These are phyloP conservation scores for Odontamblyopus rebecca DNA, from an alignment of 2,797 vertebrate species.

Conservation along the genomic window DNA sequence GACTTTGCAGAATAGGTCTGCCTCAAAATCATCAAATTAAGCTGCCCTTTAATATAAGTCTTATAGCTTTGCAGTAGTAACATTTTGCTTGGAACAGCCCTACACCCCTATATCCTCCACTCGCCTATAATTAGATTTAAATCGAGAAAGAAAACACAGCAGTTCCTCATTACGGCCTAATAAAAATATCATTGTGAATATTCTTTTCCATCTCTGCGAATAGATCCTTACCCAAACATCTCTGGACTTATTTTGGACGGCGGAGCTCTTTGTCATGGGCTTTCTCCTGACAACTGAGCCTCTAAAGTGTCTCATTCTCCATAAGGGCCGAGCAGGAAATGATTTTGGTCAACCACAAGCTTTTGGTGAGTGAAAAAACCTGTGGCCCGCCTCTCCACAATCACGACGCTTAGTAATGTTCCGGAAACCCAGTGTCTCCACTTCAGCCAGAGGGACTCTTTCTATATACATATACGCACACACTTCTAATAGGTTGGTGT, in stretches of 20 bases:
- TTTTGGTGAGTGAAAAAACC: slow-evolving; percentile 47
- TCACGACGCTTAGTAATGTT: slow-evolving; percentile 42
- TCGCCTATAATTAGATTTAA: slow-evolving; percentile 3
- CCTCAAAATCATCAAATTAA: too few relatives aligned
- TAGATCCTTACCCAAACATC: background rate
- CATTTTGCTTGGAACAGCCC: background rate
- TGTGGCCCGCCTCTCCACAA: slow-evolving; percentile 39
- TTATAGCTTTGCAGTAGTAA: background rate
- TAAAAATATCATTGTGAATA: slow-evolving; percentile 13
- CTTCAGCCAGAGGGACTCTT: background rate
- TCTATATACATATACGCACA: background rate
- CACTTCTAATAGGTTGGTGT: background rate
- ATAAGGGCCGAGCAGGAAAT: slow-evolving; percentile 68
- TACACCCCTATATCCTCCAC: background rate
- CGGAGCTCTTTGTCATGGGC: slow-evolving; percentile 37
- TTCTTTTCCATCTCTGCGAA: background rate
- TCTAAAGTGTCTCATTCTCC: slow-evolving; percentile 47
- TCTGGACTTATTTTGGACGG: slow-evolving; percentile 28
- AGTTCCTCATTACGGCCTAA: slow-evolving; percentile 10
- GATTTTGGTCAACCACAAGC: slow-evolving; percentile 72
- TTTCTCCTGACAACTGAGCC: slow-evolving; percentile 48
- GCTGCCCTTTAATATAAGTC: background rate
- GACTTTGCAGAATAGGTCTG: too few relatives aligned
- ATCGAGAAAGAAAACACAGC: slow-evolving; percentile 13
- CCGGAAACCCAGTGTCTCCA: background rate